These are phyloP conservation scores for Sternarchorhynchus goeldii DNA, from an alignment of 2,797 vertebrate genomes.

Conservation along the genomic window DNA sequence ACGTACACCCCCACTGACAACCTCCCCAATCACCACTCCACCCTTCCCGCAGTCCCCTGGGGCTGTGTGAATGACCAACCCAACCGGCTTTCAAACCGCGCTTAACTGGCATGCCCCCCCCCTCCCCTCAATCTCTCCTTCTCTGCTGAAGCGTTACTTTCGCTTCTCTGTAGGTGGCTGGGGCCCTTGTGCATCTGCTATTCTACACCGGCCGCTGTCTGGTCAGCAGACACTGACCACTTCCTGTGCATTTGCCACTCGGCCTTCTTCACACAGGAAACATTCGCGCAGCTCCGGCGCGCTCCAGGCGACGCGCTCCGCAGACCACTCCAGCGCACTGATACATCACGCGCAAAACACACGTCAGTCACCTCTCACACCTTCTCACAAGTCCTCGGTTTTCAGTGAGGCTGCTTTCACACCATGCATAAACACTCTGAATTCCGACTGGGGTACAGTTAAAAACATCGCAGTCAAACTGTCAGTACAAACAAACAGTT, in stretches of 20 bases:
- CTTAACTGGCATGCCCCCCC: slow-evolving; percentile 17
- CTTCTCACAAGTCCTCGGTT: slow-evolving; percentile 20
- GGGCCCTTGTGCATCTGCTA: slow-evolving; percentile 58
- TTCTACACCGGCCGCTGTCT: slow-evolving; percentile 63
- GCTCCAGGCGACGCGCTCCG: slow-evolving; percentile 19
- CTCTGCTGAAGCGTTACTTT: slow-evolving; percentile 67
- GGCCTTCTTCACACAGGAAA: slow-evolving; percentile 53
- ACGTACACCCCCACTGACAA: not conserved
- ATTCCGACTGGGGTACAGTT: not conserved
- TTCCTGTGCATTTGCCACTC: slow-evolving; percentile 69
- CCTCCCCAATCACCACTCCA: not conserved
- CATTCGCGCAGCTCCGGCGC: slow-evolving; percentile 36
- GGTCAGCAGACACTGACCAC: slow-evolving; percentile 74
- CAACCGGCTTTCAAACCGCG: slow-evolving; percentile 8
- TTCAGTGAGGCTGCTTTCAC: slow-evolving; percentile 43
- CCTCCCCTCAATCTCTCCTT: not conserved
- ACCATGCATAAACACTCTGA: slow-evolving; percentile 15
- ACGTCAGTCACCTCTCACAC: slow-evolving; percentile 15
- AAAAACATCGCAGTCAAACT: not conserved
- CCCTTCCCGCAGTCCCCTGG: not conserved
- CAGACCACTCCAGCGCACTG: slow-evolving; percentile 32
- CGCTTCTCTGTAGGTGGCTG: slow-evolving; percentile 55
- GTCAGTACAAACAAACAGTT: not conserved
- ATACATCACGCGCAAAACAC: slow-evolving; percentile 20
- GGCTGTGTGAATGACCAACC: slow-evolving; percentile 39